phyloP scores from a whole-genome alignment of 1,140 invertebrate species.

The Nymphalis io region DNA sequence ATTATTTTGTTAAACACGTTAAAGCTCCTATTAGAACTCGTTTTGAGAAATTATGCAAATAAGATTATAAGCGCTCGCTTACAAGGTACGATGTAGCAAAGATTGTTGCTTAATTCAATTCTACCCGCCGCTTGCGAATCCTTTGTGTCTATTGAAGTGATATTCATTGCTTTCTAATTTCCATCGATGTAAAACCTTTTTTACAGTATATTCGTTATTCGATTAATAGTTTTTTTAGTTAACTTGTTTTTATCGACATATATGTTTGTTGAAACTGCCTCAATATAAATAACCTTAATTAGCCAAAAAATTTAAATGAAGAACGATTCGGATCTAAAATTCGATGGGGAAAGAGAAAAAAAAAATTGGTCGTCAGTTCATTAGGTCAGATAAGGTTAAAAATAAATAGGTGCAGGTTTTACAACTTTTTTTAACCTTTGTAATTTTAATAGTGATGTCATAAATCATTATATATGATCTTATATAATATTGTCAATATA shows the following conservation, averaged over 20 bases:
- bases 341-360: too few relatives aligned
- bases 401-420: too few relatives aligned
- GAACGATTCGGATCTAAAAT: too few relatives aligned
- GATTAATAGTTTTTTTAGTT: not conserved
- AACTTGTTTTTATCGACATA: not conserved
- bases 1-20: slow-evolving; percentile 58
- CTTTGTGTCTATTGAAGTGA: slow-evolving; percentile 26
- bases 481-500: too few relatives aligned
- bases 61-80: slow-evolving; percentile 58
- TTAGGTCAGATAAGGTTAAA: too few relatives aligned
- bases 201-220: not conserved
- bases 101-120: slow-evolving; percentile 68
- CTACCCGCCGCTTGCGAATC: slow-evolving; percentile 46
- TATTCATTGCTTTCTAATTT: slow-evolving; percentile 13
- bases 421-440: too few relatives aligned
- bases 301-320: too few relatives aligned
- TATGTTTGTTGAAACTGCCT: too few relatives aligned
- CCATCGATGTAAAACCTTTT: not conserved
- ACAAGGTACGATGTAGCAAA: slow-evolving; percentile 58
- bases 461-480: too few relatives aligned
- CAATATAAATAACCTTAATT: too few relatives aligned
- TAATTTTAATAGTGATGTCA: too few relatives aligned
- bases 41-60: slow-evolving; percentile 71
- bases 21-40: slow-evolving; percentile 64
- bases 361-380: too few relatives aligned